These are phyloP conservation scores for Nymphalis c-album DNA, from an alignment of 2,888 invertebrate genomes.

Conservation along the genomic window DNA sequence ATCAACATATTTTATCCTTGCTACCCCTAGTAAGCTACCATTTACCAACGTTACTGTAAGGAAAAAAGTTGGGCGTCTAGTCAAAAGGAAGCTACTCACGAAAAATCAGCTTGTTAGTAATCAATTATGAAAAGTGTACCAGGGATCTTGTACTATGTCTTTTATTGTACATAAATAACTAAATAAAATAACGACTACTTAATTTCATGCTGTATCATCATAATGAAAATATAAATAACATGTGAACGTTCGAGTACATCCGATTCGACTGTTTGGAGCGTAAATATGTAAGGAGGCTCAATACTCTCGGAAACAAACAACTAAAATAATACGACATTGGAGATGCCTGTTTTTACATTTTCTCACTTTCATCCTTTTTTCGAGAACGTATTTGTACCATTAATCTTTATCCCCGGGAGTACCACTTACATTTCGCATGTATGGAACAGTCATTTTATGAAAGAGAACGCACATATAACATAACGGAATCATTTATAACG, in stretches of 20 bases:
- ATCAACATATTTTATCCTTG: too few relatives aligned
- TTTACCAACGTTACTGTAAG: too few relatives aligned
- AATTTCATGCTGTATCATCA: too few relatives aligned
- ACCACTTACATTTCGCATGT: slow-evolving; percentile 41
- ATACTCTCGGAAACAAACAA: slow-evolving; percentile 38
- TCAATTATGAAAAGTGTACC: too few relatives aligned
- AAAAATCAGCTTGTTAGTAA: too few relatives aligned
- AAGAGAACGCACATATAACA: slow-evolving; percentile 28
- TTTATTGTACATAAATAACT: too few relatives aligned
- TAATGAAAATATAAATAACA: neutral
- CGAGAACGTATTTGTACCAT: slow-evolving; percentile 46
- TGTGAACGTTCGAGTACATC: neutral
- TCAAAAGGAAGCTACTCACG: too few relatives aligned
- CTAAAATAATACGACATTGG: slow-evolving; percentile 40
- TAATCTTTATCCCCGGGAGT: slow-evolving; percentile 48
- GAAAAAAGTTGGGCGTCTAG: too few relatives aligned
- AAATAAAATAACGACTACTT: too few relatives aligned
- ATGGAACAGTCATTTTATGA: slow-evolving; percentile 34
- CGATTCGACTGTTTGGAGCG: slow-evolving; percentile 3
- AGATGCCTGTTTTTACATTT: slow-evolving; percentile 41
- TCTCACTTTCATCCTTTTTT: slow-evolving; percentile 40
- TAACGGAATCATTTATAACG: slow-evolving; percentile 9
- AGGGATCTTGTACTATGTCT: too few relatives aligned
- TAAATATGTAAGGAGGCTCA: slow-evolving; percentile 22
- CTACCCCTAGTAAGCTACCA: too few relatives aligned